phyloP scores from a whole-genome alignment of 1,140 invertebrate genomes.

The Mactra quadrangularis region DNA sequence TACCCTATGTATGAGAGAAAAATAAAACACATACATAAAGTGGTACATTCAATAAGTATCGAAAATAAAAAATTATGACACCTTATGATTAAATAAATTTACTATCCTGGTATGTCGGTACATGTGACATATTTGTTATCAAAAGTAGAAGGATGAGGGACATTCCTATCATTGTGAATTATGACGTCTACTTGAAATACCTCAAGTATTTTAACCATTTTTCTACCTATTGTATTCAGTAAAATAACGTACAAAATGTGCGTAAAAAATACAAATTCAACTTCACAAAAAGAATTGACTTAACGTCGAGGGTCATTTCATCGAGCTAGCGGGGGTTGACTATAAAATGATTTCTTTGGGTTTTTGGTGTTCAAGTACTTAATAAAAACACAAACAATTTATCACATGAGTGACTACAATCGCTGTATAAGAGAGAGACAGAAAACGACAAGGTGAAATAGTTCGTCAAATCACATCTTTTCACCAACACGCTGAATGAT shows the following conservation, averaged over 20 bases:
- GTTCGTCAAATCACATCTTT: constrained; percentile 31
- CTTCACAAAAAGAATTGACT: constrained; percentile 24
- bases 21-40: too few relatives aligned
- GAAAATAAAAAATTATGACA: too few relatives aligned
- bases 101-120: too few relatives aligned
- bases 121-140: too few relatives aligned
- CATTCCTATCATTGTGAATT: constrained; percentile 33
- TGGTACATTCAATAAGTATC: too few relatives aligned
- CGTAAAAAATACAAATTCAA: constrained; percentile 42
- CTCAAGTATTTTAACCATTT: constrained; percentile 34
- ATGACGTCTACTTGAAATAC: constrained; percentile 30
- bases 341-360: constrained; percentile 4
- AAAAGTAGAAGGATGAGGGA: too few relatives aligned
- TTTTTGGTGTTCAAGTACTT: constrained; percentile 41
- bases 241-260: constrained; percentile 40
- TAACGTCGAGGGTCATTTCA: constrained; percentile 28
- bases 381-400: constrained; percentile 59
- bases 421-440: not conserved
- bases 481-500: constrained; percentile 31
- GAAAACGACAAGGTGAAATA: constrained; percentile 31
- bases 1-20: too few relatives aligned
- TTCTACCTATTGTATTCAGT: constrained; percentile 27
- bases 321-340: constrained; percentile 2
- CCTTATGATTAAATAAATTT: too few relatives aligned
- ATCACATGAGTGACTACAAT: constrained; percentile 39